A percentile compares a stretch with the other conserved stretches of the same genome.
These are phyloP conservation scores for Octonoba sinensis DNA, from an alignment of 2,888 invertebrate species.

Conservation along the genomic window DNA sequence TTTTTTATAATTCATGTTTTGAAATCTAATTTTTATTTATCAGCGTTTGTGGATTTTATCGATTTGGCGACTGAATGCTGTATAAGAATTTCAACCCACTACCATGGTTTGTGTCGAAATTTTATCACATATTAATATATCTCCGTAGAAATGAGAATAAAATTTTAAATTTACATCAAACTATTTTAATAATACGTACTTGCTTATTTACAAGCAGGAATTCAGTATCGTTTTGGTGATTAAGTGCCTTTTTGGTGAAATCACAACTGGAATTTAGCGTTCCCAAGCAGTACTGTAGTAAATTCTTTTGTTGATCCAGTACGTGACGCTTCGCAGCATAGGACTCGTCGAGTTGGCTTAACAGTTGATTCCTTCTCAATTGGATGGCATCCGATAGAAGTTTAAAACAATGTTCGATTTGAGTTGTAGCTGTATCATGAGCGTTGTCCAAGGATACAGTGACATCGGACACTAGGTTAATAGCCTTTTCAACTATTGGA, in stretches of 20 bases:
- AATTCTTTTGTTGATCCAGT: constrained; percentile 70
- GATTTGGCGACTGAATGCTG: too few species aligned
- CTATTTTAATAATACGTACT: constrained; percentile 12
- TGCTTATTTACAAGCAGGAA: constrained; percentile 74
- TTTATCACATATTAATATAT: too few species aligned
- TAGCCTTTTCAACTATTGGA: constrained; percentile 69
- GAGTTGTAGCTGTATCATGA: constrained; percentile 68
- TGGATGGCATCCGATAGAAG: constrained; percentile 69
- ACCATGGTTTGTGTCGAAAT: too few species aligned
- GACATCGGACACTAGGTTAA: constrained; percentile 69
- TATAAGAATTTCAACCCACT: too few species aligned
- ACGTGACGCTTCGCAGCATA: constrained; percentile 70
- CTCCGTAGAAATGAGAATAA: too few species aligned
- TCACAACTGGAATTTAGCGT: constrained; percentile 72
- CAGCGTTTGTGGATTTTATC: too few species aligned
- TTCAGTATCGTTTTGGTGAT: constrained; percentile 73
- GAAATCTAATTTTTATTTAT: too few species aligned
- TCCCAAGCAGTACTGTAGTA: constrained; percentile 71
- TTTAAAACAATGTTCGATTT: constrained; percentile 70
- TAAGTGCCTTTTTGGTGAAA: constrained; percentile 73
- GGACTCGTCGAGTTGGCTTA: constrained; percentile 70
- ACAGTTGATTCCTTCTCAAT: constrained; percentile 69
- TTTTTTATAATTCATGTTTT: too few species aligned
- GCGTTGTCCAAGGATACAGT: constrained; percentile 67
- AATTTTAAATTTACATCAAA: too few species aligned